Evolutionary conservation across 2,113 vertebrate species (phyloP), one percentile per base, ranked within the genome.

Genomic region (Melanostigma gelatinosum): DNA sequence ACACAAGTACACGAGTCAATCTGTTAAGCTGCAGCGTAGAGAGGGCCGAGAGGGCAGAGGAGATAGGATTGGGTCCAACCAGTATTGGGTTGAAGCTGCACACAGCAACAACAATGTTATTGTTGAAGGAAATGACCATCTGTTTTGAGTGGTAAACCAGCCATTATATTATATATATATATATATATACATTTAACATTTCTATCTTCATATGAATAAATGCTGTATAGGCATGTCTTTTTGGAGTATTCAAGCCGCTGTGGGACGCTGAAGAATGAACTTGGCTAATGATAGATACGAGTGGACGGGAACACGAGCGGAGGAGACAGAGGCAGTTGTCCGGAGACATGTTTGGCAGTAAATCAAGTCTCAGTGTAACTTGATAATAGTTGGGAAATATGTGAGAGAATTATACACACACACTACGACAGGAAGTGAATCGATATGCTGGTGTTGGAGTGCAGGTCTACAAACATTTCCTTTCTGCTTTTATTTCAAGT

Each of bases 1-100:
- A 55, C 63, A 72, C 55, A 40, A 62, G 70, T 70, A 88, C 83
- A 85, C 71, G 79, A 81, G 77, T 75, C 61, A 68, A 84, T 81
- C 84, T 77, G 80, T 83, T 77, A 34, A 82, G 60, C 79, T 75
- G 24, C 34, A 38, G 58, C 1, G 55, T 58, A 15, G 57, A 66
- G 62, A 34, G 50, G 55, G 55, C 27, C 55, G 24, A 29, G 24
- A 50, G 52, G 20, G 10, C 32, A 72, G 27, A n/a, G 3, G 67
- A 71, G 65, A 82, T 0, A 34, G 32, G 77, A 77, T 0, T 29
- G 5, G 4, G 32, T 46, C 58, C 69, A 77, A 48, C 9, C 2
- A 8, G 16, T 32, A 12, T 58, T 63, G 22, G 2, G 8, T 57
- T 55, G 34, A 69, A 60, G 55, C 27, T 69, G 24, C 38, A 32